Evolutionary conservation across 30 jellyfish, hydroid and myxozoan species (phyloP), one percentile per base, ranked within the genome.

Genomic region (Cassiopea andromeda): DNA sequence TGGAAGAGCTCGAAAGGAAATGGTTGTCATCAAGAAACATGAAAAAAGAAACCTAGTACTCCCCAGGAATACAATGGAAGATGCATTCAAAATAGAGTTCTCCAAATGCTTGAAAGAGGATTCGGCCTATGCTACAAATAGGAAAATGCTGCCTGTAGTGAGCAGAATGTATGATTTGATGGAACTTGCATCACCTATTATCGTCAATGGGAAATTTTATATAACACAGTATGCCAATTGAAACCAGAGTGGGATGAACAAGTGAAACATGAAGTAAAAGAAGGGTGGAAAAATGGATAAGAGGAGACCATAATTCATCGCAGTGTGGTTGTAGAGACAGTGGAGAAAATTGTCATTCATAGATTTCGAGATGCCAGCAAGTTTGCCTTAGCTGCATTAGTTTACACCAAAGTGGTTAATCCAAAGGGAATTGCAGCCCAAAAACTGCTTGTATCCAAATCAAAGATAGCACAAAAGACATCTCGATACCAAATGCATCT

Each of bases 301-400:
- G 18, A 64, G 54, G 46, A 44, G 46, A 4, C 77, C 84, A 7
- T 67, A 73, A 7, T 5, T 70, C 8, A 9, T 67, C 50, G 93
- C 54, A 85, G 93, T 58, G 93, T 85, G 46, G 45, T 57, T 49
- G 1, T 38, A 2, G 87, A 19, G 1, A 46, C 48, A 57, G 81
- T 59, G 5, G 60, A 16, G 15, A 73, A 60, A 60, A 85, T 85
- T 81, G 80, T 1, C 7, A n/a, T 85, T 49, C 93, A 85, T 45
- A 88, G 93, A 12, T 85, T 72, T 46, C 18, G 88, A 58, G 92
- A 83, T 38, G 92, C 92, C 38, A 83, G 92, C 74, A 69, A 71
- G 68, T 57, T 57, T 46, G 93, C 93, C 14, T 58, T 85, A 70
- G 60, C 88, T 43, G 87, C 93, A 72, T 54, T 69, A 14, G 69